Evolutionary conservation across 1,140 invertebrate genomes (phyloP), one percentile per base, ranked within the genome.

Genomic region (Aphelinus certus): DNA sequence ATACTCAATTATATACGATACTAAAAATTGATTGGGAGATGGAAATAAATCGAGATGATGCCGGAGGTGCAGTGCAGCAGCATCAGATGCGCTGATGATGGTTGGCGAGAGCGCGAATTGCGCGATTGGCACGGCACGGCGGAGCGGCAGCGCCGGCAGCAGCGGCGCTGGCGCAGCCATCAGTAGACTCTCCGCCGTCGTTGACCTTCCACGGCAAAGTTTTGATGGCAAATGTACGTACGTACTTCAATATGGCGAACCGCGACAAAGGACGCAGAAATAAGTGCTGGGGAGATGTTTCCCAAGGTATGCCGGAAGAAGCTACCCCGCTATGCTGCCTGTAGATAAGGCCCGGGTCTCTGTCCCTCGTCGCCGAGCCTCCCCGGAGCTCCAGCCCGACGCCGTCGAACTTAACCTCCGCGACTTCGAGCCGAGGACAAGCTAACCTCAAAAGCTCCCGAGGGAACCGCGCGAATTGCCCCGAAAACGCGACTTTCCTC

Each of bases 261-360:
- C 81, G 84, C 84, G 87, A 88, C 87, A 88, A 88, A 88, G 88
- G 87, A 88, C 87, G 87, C 87, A 88, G 80, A 86, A 88, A 88
- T 26, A 26, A 26, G 26, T 26, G 26, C 83, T 87, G 87, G 86
- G 85, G 84, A 87, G 83, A 79, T 82, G 86, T 83, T 88, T 87
- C 84, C 83, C 86, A 88, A 88, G 87, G 88, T 88, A 87, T 60
- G 82, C 51, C 60, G 65, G 60, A 70, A 56, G 61, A 76, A 71
- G 53, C 0, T 10, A 60, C 47, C 48, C 47, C n/a, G 26, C 26
- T 26, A 26, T 26, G 26, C 26, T 26, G 26, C 26, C 26, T 26
- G 55, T 70, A 69, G 70, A 64, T 70, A 43, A 75, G 7, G 46
- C 51, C n/a, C 61, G 58, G 26, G 43, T 7, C 56, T 57, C 56